Base-by-base conservation (phyloP, 2,797 vertebrate genomes). In the Anguilla megastoma region DNA sequence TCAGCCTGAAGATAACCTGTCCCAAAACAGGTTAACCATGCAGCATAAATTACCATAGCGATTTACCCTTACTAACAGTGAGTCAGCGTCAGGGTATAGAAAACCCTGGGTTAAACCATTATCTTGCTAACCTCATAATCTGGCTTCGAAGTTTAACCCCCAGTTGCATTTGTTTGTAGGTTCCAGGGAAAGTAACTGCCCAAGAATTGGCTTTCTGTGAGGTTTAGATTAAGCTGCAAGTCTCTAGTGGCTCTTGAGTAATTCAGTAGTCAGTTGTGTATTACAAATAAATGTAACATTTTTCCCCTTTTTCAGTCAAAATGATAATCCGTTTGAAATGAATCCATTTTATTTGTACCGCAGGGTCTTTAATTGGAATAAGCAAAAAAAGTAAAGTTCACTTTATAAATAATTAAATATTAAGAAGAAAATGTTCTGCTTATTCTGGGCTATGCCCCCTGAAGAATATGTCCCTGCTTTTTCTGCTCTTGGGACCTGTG, bases 351-450 rank as follows among this genome's bases (percentile, higher is more conserved):
- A 16, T n/a, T 3, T n/a, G n/a, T 84, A 56, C 27, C 10, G 27
- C 27, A 56, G 1, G 10, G 3, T 60, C 5, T 27, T 85, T 36
- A 45, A 85, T 33, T 54, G 33, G 56, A 85, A 63, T 85, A 85
- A 85, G 18, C 84, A 14, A 30, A 45, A 41, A 66, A 21, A 30
- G 18, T 24, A 66, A 18, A 5, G 14, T 85, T 85, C 30, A 4
- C 54, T 85, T 85, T 85, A 85, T 79, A 85, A 63, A 41, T 85
- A 41, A 12, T 56, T 63, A 85, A 63, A 66, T 85, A 85, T 24
- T 41, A 10, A 66, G 36, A 45, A 66, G 30, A 45, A 79, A 45
- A 79, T 71, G 30, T 54, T n/a, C 33, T 63, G 84, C 58, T 85
- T 66, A 5, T 16, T 12, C 48, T 45, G 24, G 84, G 21, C 52